Conservation (phyloP, 1,140 invertebrate species). For the Brachionus manjavacas region DNA sequence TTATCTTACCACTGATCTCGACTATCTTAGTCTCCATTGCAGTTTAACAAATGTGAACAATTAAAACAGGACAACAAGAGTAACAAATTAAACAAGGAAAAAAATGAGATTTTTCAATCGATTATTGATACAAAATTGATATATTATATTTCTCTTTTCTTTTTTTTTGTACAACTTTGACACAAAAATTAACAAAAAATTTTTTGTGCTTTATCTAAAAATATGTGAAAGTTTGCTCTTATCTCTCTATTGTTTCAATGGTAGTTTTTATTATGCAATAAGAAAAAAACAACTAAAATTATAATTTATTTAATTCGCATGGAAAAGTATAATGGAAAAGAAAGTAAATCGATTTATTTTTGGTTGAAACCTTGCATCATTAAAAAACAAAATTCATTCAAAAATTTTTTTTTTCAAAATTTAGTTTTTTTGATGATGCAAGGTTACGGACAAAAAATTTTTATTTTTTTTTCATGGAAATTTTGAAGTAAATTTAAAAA, state of each 20-base stretch:
- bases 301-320: neutral
- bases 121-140: conserved; percentile 1
- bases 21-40: neutral
- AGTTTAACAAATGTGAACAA: neutral
- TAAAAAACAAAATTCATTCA: no score
- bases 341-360: neutral
- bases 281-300: neutral
- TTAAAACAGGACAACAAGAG: neutral
- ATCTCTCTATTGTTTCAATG: neutral
- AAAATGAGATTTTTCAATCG: neutral
- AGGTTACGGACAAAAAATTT: no score
- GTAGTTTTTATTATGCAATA: neutral
- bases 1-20: neutral
- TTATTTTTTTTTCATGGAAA: no score
- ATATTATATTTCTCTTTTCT: neutral
- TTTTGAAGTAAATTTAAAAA: no score
- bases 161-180: neutral
- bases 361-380: neutral
- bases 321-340: neutral
- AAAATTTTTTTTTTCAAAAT: no score
- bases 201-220: neutral
- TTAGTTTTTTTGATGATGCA: no score
- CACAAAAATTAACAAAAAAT: neutral
- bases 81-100: neutral
- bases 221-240: neutral